Evolutionary conservation across 2,113 vertebrate species (phyloP).

Genomic region (Thryonomys swinderianus): DNA sequence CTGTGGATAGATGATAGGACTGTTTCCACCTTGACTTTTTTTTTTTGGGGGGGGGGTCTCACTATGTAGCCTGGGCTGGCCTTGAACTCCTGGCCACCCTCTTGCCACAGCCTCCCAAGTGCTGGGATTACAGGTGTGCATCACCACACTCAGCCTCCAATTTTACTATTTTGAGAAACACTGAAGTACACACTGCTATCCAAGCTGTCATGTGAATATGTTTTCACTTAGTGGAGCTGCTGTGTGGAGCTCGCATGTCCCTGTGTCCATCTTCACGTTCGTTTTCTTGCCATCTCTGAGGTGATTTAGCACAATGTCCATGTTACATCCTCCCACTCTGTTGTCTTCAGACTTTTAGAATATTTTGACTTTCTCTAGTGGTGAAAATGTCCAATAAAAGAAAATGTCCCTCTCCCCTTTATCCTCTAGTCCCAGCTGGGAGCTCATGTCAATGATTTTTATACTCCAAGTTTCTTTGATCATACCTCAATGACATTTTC

Average conservation of each 20-base stretch:
- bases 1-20: not conserved
- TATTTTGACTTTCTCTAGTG: not conserved
- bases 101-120: not conserved
- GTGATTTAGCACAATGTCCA: not conserved
- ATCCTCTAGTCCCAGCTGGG: not conserved
- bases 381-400: conserved; percentile 4
- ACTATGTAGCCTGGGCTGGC: not conserved
- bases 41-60: too few species aligned
- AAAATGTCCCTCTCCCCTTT: not conserved
- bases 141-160: not conserved
- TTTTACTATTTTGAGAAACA: not conserved
- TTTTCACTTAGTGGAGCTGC: too few species aligned
- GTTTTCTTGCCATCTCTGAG: not conserved
- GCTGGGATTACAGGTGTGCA: not conserved
- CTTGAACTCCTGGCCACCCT: not conserved
- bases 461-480: not conserved
- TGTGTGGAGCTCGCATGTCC: too few species aligned
- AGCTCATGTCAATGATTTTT: conserved; percentile 12
- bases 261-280: not conserved
- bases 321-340: not conserved
- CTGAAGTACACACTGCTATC: not conserved
- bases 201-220: not conserved
- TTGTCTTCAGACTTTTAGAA: conserved; percentile 23
- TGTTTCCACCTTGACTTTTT: not conserved
- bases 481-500: not conserved